Evolutionary conservation across 2,888 invertebrate species (phyloP).

Genomic region (Apamea anceps): DNA sequence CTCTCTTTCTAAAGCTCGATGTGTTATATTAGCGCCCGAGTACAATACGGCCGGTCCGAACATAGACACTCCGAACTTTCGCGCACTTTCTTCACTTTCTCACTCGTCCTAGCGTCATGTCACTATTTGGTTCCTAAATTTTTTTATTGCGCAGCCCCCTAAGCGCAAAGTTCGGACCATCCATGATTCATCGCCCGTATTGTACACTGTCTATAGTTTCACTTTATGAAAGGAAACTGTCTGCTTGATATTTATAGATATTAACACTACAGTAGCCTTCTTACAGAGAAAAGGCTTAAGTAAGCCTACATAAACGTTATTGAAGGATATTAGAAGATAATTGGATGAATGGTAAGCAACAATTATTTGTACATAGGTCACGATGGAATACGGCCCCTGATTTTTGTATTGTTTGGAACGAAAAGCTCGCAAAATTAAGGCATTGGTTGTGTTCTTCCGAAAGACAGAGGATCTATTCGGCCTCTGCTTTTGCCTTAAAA

Average conservation of each 20-base stretch:
- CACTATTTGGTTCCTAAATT: background rate
- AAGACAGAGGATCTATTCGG: background rate
- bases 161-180: background rate
- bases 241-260: slow-evolving; percentile 55
- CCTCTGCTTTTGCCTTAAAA: background rate
- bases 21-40: background rate
- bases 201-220: slow-evolving; percentile 14
- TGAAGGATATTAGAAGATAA: background rate
- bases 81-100: background rate
- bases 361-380: slow-evolving; percentile 36
- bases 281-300: background rate
- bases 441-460: background rate
- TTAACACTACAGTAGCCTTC: slow-evolving; percentile 38
- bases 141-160: background rate
- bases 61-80: background rate
- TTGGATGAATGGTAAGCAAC: slow-evolving; percentile 6
- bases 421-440: background rate
- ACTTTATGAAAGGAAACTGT: slow-evolving; percentile 51
- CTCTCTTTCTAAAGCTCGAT: background rate
- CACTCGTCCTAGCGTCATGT: background rate
- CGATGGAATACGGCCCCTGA: too few relatives aligned
- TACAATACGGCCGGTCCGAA: background rate
- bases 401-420: too few relatives aligned
- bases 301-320: slow-evolving; percentile 5
- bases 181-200: background rate